These are phyloP conservation scores for Sakesphorus luctuosus DNA, from an alignment of 2,113 vertebrate genomes.

Conservation along the genomic window DNA sequence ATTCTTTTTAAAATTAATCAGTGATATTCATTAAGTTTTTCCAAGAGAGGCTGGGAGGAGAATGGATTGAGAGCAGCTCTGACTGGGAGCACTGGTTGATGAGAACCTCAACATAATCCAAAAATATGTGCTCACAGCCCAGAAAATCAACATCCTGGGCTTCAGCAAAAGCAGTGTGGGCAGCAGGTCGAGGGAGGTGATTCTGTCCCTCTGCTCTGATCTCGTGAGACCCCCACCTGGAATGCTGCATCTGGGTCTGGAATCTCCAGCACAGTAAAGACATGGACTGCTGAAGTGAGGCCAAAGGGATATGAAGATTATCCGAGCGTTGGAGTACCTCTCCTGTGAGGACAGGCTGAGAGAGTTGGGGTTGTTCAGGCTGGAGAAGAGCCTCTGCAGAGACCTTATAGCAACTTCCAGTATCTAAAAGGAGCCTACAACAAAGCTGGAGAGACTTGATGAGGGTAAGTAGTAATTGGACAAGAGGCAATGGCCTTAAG, in stretches of 20 bases:
- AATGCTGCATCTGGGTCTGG: not conserved
- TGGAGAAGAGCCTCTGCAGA: not conserved
- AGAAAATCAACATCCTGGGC: not conserved
- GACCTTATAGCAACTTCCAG: not conserved
- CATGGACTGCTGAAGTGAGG: accelerated
- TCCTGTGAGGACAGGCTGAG: not conserved
- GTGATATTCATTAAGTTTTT: not conserved
- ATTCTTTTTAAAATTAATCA: not conserved
- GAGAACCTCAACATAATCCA: not conserved
- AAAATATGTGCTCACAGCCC: not conserved
- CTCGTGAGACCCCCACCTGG: too few species aligned
- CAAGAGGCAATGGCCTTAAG: not conserved
- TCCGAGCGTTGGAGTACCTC: not conserved
- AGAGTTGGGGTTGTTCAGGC: not conserved
- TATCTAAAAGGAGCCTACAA: not conserved
- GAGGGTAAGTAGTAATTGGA: not conserved
- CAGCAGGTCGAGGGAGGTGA: not conserved
- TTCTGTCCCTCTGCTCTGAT: not conserved
- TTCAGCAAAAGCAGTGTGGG: accelerated
- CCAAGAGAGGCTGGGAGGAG: not conserved
- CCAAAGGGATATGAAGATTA: not conserved
- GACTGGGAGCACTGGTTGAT: not conserved
- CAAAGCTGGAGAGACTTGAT: not conserved
- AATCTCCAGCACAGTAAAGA: not conserved
- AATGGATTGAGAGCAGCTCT: not conserved